These are phyloP conservation scores for Drosophila pandora DNA, from an alignment of 1,140 invertebrate species.

Conservation along the genomic window DNA sequence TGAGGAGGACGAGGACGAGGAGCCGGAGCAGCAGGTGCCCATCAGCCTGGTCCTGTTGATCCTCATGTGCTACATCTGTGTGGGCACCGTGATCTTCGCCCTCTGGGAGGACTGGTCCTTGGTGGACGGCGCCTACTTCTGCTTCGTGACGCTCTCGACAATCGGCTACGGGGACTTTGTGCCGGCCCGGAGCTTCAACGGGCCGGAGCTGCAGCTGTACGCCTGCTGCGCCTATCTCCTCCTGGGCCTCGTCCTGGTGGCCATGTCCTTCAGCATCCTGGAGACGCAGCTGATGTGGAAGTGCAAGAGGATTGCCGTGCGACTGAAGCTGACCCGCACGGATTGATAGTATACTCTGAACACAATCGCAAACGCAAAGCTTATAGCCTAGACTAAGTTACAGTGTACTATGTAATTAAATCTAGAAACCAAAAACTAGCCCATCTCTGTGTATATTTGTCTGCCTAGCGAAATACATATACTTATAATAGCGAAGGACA, in stretches of 20 bases:
- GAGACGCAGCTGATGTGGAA: constrained; percentile 94
- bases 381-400: constrained; percentile 34
- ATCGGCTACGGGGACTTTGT: constrained; percentile 94
- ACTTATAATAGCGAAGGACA: background rate
- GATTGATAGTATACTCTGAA: constrained; percentile 51
- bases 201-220: constrained; percentile 89
- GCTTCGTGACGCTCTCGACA: constrained; percentile 93
- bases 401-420: constrained; percentile 25
- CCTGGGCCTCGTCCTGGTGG: constrained; percentile 94
- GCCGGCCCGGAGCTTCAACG: constrained; percentile 87
- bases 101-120: constrained; percentile 91
- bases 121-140: constrained; percentile 93
- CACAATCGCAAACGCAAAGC: constrained; percentile 26
- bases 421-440: constrained; percentile 26
- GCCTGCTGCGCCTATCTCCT: constrained; percentile 94
- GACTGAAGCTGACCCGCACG: constrained; percentile 79
- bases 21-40: constrained; percentile 86
- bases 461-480: constrained; percentile 36
- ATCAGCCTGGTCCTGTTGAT: constrained; percentile 89
- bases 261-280: constrained; percentile 96
- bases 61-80: constrained; percentile 88
- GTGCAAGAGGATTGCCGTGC: constrained; percentile 87
- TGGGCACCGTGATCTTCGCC: constrained; percentile 89
- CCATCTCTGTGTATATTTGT: constrained; percentile 62
- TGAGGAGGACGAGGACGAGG: constrained; percentile 50